These are phyloP conservation scores for Columba guinea DNA, from an alignment of 2,797 vertebrate species.

Conservation along the genomic window DNA sequence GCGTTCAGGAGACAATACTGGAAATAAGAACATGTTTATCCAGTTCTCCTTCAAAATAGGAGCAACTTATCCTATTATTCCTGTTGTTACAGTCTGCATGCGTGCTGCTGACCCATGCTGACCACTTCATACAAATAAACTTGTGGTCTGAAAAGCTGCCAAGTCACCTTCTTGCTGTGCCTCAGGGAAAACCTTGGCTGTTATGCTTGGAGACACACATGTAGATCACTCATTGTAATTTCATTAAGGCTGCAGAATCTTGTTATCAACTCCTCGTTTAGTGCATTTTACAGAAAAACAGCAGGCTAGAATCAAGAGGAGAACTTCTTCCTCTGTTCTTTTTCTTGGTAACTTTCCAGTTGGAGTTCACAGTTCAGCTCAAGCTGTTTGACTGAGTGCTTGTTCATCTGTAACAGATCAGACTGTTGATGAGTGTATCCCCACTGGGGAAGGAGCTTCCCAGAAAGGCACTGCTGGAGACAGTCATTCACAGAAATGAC, in stretches of 20 bases:
- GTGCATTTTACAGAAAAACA: background rate
- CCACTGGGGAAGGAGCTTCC: background rate
- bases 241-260: background rate
- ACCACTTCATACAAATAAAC: background rate
- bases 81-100: background rate
- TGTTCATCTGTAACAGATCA: slow-evolving; percentile 23
- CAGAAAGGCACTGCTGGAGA: slow-evolving; percentile 26
- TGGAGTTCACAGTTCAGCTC: background rate
- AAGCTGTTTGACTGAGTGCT: background rate
- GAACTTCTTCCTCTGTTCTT: background rate
- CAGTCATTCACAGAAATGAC: background rate
- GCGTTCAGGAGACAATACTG: background rate
- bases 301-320: background rate
- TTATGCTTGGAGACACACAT: background rate
- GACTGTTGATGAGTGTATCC: background rate
- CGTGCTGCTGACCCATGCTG: background rate
- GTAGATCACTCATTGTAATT: background rate
- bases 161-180: background rate
- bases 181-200: background rate
- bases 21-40: background rate
- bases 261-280: background rate
- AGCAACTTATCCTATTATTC: background rate
- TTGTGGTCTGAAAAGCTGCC: background rate
- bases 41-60: background rate
- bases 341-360: background rate